Evolutionary conservation across 1,140 invertebrate genomes (phyloP), one percentile per base, ranked within the genome.

Genomic region (Probaryconus sp.): DNA sequence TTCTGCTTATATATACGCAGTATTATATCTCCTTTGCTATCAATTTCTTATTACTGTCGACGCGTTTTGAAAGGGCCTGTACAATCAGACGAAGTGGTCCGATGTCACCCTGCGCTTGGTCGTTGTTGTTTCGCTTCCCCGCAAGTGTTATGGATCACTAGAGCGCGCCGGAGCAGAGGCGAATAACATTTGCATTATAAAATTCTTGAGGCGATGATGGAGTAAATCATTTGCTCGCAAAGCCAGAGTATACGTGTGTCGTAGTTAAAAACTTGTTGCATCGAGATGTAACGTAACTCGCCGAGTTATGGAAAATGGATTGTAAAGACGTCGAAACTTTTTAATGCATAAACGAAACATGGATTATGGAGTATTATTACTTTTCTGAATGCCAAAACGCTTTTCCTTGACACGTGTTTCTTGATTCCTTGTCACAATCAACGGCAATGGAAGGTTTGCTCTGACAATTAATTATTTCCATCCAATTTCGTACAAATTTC

Each of bases 21-120:
- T 82, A 83, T 83, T 83, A 85, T 85, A 81, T 79, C 67, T 63
- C 68, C 65, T 81, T 80, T 77, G 78, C 79, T 79, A 81, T 83
- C 79, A 81, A 84, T 84, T 79, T 75, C 79, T 81, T 81, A 81
- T 82, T 83, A 81, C 70, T 68, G 48, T 72, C 11, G 21, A 45
- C 7, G 45, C 38, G 6, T 40, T 60, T 48, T 33, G 64, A 60
- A 65, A 53, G 51, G 43, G 7, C 56, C 35, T 7, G 11, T 47
- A 53, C 17, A 17, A 55, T 55, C 38, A 11, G 17, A 11, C 26
- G 5, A 18, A 20, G 28, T 30, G 28, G 2, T 9, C 6, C 3
- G 31, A 37, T n/a, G n/a, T n/a, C n/a, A n/a, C n/a, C n/a, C 10
- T 51, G 5, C 14, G 11, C 3, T 24, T 5, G 17, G 11, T 2